These are phyloP conservation scores for Trissonchulus latispiculum DNA, from an alignment of 2,888 invertebrate species.

Conservation along the genomic window DNA sequence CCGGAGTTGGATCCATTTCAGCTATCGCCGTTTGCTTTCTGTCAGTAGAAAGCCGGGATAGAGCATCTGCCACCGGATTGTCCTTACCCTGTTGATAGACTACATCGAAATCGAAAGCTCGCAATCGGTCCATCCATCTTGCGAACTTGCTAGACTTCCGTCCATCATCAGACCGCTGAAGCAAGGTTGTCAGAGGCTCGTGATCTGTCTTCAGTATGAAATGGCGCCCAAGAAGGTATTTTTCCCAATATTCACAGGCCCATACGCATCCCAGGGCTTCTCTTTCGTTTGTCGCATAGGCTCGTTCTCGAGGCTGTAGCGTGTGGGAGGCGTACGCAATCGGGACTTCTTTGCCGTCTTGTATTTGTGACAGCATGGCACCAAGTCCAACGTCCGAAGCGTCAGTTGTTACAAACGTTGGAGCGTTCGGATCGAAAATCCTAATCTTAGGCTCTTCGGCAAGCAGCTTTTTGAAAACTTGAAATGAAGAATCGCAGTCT, in stretches of 20 bases:
- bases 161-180: neutral
- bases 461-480: no score
- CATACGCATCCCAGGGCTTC: conserved; percentile 43
- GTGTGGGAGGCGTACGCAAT: conserved; percentile 39
- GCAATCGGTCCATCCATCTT: neutral
- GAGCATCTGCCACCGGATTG: neutral
- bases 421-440: neutral
- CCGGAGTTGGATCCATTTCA: no score
- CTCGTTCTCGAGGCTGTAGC: neutral
- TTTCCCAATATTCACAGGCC: conserved; percentile 40
- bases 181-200: conserved; percentile 36
- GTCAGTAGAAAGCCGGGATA: neutral
- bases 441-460: no score
- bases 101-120: neutral
- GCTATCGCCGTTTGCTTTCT: neutral
- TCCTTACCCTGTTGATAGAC: neutral
- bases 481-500: no score
- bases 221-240: conserved; percentile 43
- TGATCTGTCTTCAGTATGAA: conserved; percentile 46
- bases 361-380: neutral
- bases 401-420: conserved; percentile 30
- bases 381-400: no score
- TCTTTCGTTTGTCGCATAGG: conserved; percentile 22
- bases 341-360: conserved; percentile 23
- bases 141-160: neutral